Evolutionary conservation across 1,140 invertebrate species (phyloP), one percentile per base, ranked within the genome.

Genomic region (Lasioglossum albipes): DNA sequence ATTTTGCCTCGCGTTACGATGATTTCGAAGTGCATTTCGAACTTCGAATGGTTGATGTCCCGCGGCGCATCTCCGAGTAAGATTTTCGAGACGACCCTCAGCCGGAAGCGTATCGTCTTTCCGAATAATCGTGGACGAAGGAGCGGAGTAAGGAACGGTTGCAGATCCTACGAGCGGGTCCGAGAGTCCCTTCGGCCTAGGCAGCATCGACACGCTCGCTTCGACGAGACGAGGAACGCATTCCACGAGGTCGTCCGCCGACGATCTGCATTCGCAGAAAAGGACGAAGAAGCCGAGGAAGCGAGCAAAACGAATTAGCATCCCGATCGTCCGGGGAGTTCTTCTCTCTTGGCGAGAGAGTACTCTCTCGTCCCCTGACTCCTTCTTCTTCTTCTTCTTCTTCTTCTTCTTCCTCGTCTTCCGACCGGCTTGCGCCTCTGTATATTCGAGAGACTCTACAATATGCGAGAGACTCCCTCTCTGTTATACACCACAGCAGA

Each of bases 181-280:
- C 16, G 6, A 20, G 73, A 62, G 78, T 83, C 67, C 84, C 78
- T 76, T 86, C 81, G 45, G 80, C 72, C 64, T 59, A 66, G 49
- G 57, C 66, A 49, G 66, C 65, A 22, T 22, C 65, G 31, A 16
- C 70, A 59, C 76, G 80, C 64, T 75, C 57, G 68, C 73, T 80
- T 36, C 64, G 71, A n/a, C 41, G 76, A 74, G 72, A 82, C 83
- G 74, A 62, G 64, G 59, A 86, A 86, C 84, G 81, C 84, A 86
- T 86, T 86, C 84, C 84, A 83, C 81, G 80, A 76, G 70, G 84
- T 85, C 81, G 84, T 79, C 80, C 80, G 75, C 80, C 84, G 73
- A 86, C 84, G 85, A 87, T 87, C 85, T 87, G 85, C 85, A 87
- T 87, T 87, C 85, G 85, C 85, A 84, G 85, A 87, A 87, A 84